Evolutionary conservation across 2,888 invertebrate genomes (phyloP).

Genomic region (Drosophila histrio): DNA sequence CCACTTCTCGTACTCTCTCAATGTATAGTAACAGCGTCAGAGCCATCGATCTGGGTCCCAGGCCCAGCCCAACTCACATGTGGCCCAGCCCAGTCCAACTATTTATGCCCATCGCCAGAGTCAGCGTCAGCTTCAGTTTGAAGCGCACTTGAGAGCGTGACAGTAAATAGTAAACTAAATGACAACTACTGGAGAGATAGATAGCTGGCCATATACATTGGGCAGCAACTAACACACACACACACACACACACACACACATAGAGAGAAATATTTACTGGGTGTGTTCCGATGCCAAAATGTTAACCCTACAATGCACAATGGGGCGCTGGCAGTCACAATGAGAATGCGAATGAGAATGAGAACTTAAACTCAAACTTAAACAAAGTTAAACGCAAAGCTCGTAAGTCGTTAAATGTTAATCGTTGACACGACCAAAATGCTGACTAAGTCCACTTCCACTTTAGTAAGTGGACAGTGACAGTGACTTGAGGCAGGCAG

Average conservation of each 20-base stretch:
- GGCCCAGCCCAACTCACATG: constrained; percentile 49
- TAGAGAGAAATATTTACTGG: constrained; percentile 46
- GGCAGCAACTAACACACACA: constrained; percentile 29
- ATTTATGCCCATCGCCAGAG: constrained; percentile 50
- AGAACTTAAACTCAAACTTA: constrained; percentile 22
- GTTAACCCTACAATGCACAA: constrained; percentile 66
- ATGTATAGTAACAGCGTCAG: constrained; percentile 26
- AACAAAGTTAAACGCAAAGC: constrained; percentile 17
- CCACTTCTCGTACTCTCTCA: not conserved
- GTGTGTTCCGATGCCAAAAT: constrained; percentile 76
- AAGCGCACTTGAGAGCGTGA: constrained; percentile 73
- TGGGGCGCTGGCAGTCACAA: constrained; percentile 30
- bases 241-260: constrained; percentile 26
- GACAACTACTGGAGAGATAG: constrained; percentile 71
- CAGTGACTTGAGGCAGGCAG: constrained; percentile 19
- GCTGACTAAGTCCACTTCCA: constrained; percentile 65
- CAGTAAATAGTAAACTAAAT: constrained; percentile 79
- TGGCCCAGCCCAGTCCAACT: constrained; percentile 33
- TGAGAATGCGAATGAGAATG: constrained; percentile 27
- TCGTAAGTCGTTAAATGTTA: constrained; percentile 74
- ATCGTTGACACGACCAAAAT: constrained; percentile 75
- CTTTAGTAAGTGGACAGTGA: constrained; percentile 28
- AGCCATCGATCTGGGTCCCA: constrained; percentile 31
- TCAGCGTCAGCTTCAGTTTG: constrained; percentile 26
- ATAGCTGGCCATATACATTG: constrained; percentile 16